phyloP scores from a whole-genome alignment of 2,113 vertebrate genomes.

The Tachycineta bicolor region DNA sequence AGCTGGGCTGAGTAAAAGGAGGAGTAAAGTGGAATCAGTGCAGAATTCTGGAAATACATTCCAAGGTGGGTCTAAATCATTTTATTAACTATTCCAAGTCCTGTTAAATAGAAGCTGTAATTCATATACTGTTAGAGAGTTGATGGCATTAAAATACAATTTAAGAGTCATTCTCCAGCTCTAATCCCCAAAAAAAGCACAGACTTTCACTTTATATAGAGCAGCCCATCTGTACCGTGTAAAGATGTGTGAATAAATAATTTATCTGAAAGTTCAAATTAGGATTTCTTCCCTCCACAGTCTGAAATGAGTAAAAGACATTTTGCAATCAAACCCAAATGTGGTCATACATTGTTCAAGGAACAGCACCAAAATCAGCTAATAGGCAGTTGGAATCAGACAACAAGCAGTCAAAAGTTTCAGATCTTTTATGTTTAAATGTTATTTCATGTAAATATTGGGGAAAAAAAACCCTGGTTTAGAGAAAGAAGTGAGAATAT shows the following conservation, averaged over 20 bases:
- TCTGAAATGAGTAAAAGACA: background rate
- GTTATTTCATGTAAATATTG: background rate
- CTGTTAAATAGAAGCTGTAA: background rate
- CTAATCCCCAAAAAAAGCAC: background rate
- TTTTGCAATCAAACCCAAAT: background rate
- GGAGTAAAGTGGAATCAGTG: background rate
- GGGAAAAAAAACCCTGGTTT: background rate
- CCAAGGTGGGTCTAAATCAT: background rate
- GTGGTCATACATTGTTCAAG: background rate
- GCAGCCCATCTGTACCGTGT: background rate
- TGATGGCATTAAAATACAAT: background rate
- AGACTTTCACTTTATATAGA: background rate
- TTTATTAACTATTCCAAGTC: background rate
- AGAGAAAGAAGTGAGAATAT: background rate
- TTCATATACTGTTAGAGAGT: accelerated
- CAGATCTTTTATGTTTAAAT: background rate
- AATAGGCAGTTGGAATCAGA: background rate
- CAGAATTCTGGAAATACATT: background rate
- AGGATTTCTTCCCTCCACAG: background rate
- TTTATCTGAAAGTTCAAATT: background rate
- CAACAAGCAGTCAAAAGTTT: background rate
- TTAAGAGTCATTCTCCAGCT: background rate
- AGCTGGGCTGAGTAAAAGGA: background rate
- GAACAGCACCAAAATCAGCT: background rate
- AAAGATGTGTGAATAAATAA: background rate